phyloP scores from a whole-genome alignment of 2,888 invertebrate genomes.

The Tiliacea aurago region DNA sequence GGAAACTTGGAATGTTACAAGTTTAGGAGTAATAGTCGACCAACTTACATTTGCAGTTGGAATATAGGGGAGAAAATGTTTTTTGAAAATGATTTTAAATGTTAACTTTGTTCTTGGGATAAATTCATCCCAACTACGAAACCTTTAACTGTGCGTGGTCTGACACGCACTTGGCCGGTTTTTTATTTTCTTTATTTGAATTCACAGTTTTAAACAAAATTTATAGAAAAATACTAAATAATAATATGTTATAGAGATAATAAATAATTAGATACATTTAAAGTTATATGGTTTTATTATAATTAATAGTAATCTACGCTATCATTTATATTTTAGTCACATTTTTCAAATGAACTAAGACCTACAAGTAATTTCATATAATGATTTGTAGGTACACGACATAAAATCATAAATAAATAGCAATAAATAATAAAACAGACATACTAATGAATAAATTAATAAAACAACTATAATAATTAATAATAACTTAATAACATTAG shows the following conservation, averaged over 20 bases:
- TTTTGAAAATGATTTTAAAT: too few relatives aligned
- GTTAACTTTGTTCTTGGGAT: too few relatives aligned
- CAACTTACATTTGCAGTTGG: too few relatives aligned
- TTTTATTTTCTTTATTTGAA: too few relatives aligned
- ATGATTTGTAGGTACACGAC: not conserved
- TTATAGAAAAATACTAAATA: not conserved
- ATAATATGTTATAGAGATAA: not conserved
- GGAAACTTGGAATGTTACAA: too few relatives aligned
- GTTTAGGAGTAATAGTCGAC: too few relatives aligned
- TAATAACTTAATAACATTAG: not conserved
- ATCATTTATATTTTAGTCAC: not conserved
- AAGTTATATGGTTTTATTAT: not conserved
- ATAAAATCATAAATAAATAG: slow-evolving; percentile 12
- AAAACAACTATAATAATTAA: not conserved
- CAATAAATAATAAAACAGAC: not conserved
- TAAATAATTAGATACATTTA: not conserved
- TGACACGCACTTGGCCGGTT: too few relatives aligned
- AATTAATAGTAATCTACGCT: not conserved
- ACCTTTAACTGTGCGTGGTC: too few relatives aligned
- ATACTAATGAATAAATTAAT: slow-evolving; percentile 1
- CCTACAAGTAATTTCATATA: not conserved
- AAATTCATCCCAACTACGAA: too few relatives aligned
- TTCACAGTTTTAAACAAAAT: too few relatives aligned
- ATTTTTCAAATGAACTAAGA: not conserved
- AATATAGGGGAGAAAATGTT: too few relatives aligned